Conservation (phyloP, 2,113 vertebrate species). For the Hyperopisus bebe region DNA sequence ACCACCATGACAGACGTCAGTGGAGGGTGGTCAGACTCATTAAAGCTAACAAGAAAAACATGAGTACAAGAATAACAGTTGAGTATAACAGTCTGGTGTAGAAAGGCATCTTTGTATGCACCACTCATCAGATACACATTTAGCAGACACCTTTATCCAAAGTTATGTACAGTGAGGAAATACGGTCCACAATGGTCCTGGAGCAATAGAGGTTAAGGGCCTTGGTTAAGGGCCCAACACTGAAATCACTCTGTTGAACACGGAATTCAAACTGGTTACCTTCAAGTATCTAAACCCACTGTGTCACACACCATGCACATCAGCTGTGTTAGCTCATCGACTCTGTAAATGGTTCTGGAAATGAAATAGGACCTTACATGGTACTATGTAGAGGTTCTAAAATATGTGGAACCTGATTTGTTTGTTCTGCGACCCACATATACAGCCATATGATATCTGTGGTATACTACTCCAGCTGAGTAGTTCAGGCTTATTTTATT, state of each 20-base stretch:
- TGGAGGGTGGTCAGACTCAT: neutral
- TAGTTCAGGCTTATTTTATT: neutral
- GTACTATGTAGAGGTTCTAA: neutral
- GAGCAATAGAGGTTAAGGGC: neutral
- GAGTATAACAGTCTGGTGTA: neutral
- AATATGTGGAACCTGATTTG: neutral
- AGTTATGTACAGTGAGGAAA: neutral
- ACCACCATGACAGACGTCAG: neutral
- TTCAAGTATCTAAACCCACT: neutral
- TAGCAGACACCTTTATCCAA: neutral
- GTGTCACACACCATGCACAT: neutral
- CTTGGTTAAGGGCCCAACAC: neutral
- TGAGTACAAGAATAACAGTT: neutral
- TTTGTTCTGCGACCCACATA: neutral
- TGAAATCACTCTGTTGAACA: neutral
- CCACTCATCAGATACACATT: neutral
- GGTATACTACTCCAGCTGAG: neutral
- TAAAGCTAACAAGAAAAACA: neutral
- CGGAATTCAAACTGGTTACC: neutral
- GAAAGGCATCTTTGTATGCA: neutral
- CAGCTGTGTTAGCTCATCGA: neutral
- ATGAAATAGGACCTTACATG: neutral
- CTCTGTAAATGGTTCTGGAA: neutral
- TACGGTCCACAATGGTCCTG: neutral
- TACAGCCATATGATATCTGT: slow-evolving; percentile 3